Conservation (phyloP, 2,888 invertebrate genomes). For the Hypomecis atomaria region DNA sequence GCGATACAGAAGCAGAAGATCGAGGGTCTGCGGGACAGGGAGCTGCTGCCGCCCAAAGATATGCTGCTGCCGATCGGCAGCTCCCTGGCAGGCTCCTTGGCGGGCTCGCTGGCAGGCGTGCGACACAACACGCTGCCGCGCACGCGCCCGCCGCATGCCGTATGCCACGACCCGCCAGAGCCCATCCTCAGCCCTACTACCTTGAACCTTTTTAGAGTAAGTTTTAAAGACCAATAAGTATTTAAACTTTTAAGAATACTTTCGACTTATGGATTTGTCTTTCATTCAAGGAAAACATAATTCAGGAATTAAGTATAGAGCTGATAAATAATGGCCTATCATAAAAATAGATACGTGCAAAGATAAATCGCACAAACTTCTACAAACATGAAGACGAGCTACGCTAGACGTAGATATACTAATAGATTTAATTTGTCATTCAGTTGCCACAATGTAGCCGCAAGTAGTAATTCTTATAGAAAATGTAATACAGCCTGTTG, state of each 20-base stretch:
- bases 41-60: conserved; percentile 78
- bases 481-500: not conserved
- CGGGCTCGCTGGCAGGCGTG: conserved; percentile 55
- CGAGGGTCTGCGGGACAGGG: conserved; percentile 73
- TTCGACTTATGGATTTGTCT: no score
- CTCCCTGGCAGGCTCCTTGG: conserved; percentile 74
- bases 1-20: conserved; percentile 80
- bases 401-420: no score
- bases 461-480: no score
- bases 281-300: no score
- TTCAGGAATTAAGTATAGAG: no score
- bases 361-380: no score
- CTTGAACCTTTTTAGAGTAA: conserved; percentile 76
- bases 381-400: no score
- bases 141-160: conserved; percentile 61
- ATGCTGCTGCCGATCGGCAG: conserved; percentile 64
- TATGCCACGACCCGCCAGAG: conserved; percentile 60
- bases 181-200: conserved; percentile 69
- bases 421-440: no score
- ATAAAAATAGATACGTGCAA: no score
- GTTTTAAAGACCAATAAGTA: conserved; percentile 48
- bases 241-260: not conserved
- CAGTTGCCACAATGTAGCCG: no score
- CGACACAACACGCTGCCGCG: conserved; percentile 41
- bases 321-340: no score